Conservation (phyloP, 2,797 vertebrate genomes). For the Sorex maritimensis region DNA sequence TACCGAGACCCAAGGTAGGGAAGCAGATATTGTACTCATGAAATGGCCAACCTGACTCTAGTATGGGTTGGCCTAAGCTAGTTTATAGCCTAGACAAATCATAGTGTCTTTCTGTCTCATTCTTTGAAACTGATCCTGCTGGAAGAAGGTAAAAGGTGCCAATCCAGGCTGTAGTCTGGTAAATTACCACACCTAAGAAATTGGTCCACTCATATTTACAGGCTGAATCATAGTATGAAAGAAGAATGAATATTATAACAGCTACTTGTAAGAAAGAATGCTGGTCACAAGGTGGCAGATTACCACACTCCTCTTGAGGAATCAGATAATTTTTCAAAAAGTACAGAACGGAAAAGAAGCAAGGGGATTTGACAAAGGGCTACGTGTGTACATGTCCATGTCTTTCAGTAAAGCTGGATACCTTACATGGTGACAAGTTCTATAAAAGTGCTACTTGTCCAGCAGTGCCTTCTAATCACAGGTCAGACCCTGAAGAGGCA, state of each 20-base stretch:
- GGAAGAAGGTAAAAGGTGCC: too few species aligned
- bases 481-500: constrained; percentile 42
- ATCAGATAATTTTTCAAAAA: constrained; percentile 61
- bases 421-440: constrained; percentile 29
- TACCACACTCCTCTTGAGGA: constrained; percentile 49
- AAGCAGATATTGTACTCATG: too few species aligned
- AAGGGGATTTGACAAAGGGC: constrained; percentile 28
- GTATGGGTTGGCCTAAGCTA: too few species aligned
- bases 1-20: too few species aligned
- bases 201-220: constrained; percentile 8
- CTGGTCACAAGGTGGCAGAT: constrained; percentile 82
- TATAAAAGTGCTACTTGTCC: constrained; percentile 40
- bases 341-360: background rate
- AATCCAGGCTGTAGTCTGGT: too few species aligned
- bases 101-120: too few species aligned
- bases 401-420: background rate
- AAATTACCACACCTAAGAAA: background rate
- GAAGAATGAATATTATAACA: constrained; percentile 7
- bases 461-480: constrained; percentile 58
- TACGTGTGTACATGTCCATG: background rate
- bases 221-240: constrained; percentile 26
- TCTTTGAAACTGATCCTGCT: too few species aligned
- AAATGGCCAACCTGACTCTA: too few species aligned
- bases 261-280: constrained; percentile 68
- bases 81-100: too few species aligned